phyloP scores from a whole-genome alignment of 1,140 invertebrate genomes.

The Chrysoperla carnea region DNA sequence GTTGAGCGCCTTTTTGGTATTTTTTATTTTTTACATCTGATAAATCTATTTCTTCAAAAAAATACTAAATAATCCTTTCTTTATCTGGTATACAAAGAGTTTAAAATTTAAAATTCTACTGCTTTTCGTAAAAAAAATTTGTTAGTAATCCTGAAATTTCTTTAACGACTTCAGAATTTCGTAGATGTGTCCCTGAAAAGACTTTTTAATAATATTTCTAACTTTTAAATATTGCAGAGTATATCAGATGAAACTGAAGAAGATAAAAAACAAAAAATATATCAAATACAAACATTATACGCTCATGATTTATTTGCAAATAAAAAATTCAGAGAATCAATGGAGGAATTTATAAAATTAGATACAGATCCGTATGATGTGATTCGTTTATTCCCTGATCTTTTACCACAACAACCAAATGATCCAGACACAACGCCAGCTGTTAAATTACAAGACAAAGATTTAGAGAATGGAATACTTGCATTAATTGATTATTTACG shows the following conservation, averaged over 20 bases:
- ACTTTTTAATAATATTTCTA: background rate
- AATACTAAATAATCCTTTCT: too few species aligned
- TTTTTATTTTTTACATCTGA: too few species aligned
- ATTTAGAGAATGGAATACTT: slow-evolving; percentile 73
- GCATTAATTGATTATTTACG: slow-evolving; percentile 82
- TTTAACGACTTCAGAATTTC: background rate
- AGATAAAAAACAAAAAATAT: slow-evolving; percentile 63
- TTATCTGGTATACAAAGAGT: too few species aligned
- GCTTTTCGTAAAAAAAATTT: too few species aligned
- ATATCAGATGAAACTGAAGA: slow-evolving; percentile 64
- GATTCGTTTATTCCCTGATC: slow-evolving; percentile 81
- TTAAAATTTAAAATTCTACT: too few species aligned
- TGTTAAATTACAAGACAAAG: slow-evolving; percentile 57
- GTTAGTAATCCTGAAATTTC: background rate
- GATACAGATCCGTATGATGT: slow-evolving; percentile 88
- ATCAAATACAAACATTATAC: slow-evolving; percentile 76
- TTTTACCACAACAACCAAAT: slow-evolving; percentile 51
- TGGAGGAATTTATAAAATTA: slow-evolving; percentile 78
- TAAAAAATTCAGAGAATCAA: slow-evolving; percentile 73
- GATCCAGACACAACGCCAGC: slow-evolving; percentile 20
- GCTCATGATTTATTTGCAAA: slow-evolving; percentile 82
- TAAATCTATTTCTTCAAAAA: too few species aligned
- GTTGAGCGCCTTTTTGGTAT: too few species aligned
- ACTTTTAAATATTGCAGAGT: slow-evolving; percentile 38
- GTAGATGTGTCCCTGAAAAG: background rate